A percentile compares a stretch with the other conserved stretches of the same genome.
Evolutionary conservation across 2,797 vertebrate genomes (phyloP).

Genomic region (Caiman crocodilus): DNA sequence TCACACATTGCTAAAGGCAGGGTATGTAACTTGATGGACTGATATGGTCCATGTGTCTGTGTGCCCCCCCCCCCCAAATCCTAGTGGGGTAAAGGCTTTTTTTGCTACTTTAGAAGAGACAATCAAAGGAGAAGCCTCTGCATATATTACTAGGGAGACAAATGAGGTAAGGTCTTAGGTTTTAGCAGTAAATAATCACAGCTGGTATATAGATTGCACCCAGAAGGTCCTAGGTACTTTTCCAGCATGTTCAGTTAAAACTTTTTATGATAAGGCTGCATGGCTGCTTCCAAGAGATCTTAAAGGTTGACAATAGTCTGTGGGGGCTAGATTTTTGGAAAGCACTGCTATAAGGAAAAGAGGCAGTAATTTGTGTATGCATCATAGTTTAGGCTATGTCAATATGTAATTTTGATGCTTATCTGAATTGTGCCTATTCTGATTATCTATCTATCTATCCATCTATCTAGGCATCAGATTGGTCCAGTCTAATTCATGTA

Average conservation of each 20-base stretch:
- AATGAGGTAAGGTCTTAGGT: neutral
- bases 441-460: fast-evolving
- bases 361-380: neutral
- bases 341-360: neutral
- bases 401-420: neutral
- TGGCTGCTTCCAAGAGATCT: neutral
- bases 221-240: too few relatives aligned
- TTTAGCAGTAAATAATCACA: neutral
- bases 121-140: neutral
- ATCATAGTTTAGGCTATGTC: neutral
- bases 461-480: neutral
- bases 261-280: neutral
- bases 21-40: neutral
- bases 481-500: neutral
- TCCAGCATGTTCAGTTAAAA: too few relatives aligned
- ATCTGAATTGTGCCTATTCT: neutral
- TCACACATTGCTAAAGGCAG: neutral
- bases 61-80: neutral
- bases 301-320: too few relatives aligned
- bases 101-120: neutral
- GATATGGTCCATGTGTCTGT: neutral
- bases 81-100: neutral
- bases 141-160: neutral
- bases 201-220: too few relatives aligned
- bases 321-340: too few relatives aligned